Evolutionary conservation across 2,113 vertebrate species (phyloP), one percentile per base, ranked within the genome.

Genomic region (Henicopernis longicauda): DNA sequence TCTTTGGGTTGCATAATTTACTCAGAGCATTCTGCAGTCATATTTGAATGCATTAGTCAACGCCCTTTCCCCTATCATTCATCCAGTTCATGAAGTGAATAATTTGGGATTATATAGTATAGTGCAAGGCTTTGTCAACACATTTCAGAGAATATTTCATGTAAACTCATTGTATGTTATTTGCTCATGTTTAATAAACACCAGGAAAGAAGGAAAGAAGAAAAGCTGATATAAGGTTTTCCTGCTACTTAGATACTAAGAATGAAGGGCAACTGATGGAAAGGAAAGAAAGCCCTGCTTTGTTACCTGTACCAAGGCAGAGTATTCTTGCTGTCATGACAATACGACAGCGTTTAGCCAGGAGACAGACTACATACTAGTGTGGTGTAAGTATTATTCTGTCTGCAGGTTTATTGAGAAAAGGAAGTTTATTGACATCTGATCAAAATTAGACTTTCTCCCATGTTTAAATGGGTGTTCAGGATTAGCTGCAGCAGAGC

Each of bases 1-100:
- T 31, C 29, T 95, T 89, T 78, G 67, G 55, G 57, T 79, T 71
- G 74, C 45, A 86, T 70, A 94, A 93, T 91, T 92, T 92, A 94
- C 44, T 85, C 67, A 83, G 67, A 82, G 38, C 23, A 42, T 92
- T 92, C 86, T 90, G 23, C 45, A 89, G 49, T 93, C 32, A 40
- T 88, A 76, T 72, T 80, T 93, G 18, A 58, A 79, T 92, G 18
- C 34, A 79, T 93, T 96, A 93, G 86, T 95, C 83, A 93, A 54
- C 45, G 65, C 59, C 47, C 34, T 76, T 89, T 55, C 38, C 89
- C 36, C 38, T 23, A 77, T 89, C 25, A 55, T 90, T 95, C 77
- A 86, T 81, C 16, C 44, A 63, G 67, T 69, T 83, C 59, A 83
- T 38, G 27, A 96, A 83, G 17, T 69, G 59, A 96, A 89, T 89